Evolutionary conservation across 2,888 invertebrate species (phyloP), one percentile per base, ranked within the genome.

Genomic region (Drosophila kokeensis): DNA sequence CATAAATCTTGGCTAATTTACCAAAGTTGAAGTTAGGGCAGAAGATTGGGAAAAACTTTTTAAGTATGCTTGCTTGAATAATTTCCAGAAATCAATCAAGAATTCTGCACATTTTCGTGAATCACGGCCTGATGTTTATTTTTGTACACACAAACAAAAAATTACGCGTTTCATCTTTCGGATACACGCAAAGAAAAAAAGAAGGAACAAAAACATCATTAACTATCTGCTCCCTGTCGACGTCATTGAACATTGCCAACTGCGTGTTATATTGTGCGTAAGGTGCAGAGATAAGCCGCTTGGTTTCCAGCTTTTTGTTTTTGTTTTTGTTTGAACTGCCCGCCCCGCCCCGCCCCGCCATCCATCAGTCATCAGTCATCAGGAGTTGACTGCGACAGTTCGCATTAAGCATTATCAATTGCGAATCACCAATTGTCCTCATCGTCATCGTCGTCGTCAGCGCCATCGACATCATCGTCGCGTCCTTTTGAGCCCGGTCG

Each of bases 201-300:
- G 15, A 6, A 10, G 38, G 29, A 30, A 57, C 40, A 40, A 30
- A 42, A 57, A 2, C 62, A 70, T 79, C 79, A 84, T 84, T 72
- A 63, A 73, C 53, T 45, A 45, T 57, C 34, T 38, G 60, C 53
- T 38, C 21, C 61, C 38, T 45, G 69, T 73, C 69, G 62, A 62
- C 72, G 60, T 74, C 73, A 66, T 76, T 89, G 54, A 72, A 73
- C 65, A 67, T 69, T 74, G 60, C 52, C 70, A 74, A 69, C 69
- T 73, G 60, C 29, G 55, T 80, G 89, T 66, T 76, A 78, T 72
- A 82, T 91, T 89, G 83, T 73, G 82, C 83, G 83, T 85, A 83
- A 90, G 85, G 81, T 79, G 74, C 40, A 59, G 54, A 76, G 91
- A 90, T 91, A 91, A 90, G 79, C 77, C 29, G 27, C 6, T n/a